Evolutionary conservation across 2,113 vertebrate genomes (phyloP), one percentile per base, ranked within the genome.

Genomic region (Cervus canadensis): DNA sequence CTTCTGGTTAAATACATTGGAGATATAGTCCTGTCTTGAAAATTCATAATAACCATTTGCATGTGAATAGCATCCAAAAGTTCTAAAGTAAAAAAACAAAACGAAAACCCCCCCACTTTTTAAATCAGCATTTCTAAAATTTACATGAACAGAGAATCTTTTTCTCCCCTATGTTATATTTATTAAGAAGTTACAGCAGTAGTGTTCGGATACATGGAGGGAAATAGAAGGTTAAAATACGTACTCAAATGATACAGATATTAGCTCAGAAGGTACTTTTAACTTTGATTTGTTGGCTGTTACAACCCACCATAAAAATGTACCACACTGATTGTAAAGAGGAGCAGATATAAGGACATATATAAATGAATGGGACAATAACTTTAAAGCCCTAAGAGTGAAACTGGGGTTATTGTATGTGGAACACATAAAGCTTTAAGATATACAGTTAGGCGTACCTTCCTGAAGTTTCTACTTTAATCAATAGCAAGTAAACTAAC

Each of bases 81-180:
- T 52, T 94, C 21, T 62, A 57, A 64, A 94, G 76, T 71, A 17
- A 96, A 95, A 89, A 94, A 21, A 81, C 2, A 89, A 89, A 36
- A 64, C 6, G 11, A n/a, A 57, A 62, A 67, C 14, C 1, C 16
- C 54, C 17, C 19, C 2, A 74, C 7, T 13, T 82, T 56, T 57
- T 74, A 81, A 94, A 71, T 6, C 23, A 93, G 74, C n/a, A 88
- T 92, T 92, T 94, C 85, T 64, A 92, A 76, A 90, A 96, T 60
- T 87, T 94, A 97, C 21, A 52, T 92, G 43, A 94, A 95, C 16
- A 82, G 60, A 64, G 5, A 89, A 87, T 33, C 7, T n/a, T 89
- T 86, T 91, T 67, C 59, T 36, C 81, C 86, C 9, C 13, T 36
- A 50, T 36, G 36, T 36, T 36, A 36, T 87, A 83, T 64, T 95